Evolutionary conservation across 2,888 invertebrate species (phyloP).

Genomic region (Agonopterix arenella): DNA sequence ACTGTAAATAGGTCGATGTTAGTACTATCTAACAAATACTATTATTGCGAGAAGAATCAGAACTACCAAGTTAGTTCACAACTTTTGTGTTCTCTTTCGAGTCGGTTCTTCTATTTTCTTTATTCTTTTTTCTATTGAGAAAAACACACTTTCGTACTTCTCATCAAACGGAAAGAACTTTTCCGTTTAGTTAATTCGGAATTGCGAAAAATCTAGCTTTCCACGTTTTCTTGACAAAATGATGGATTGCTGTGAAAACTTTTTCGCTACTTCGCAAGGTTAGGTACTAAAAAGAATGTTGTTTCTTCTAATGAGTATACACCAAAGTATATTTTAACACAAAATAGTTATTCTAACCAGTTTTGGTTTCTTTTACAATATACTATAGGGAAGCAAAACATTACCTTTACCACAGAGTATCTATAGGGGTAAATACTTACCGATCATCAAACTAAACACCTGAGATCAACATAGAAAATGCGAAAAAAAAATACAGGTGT

Average conservation of each 20-base stretch:
- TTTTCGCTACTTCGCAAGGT: not conserved
- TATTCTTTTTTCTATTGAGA: not conserved
- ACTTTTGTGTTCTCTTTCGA: not conserved
- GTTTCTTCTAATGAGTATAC: not conserved
- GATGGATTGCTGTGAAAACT: not conserved
- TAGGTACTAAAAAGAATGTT: not conserved
- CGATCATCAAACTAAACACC: too few relatives aligned
- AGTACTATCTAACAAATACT: conserved; percentile 4
- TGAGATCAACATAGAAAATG: too few relatives aligned
- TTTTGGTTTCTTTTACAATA: too few relatives aligned
- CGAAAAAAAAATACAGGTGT: too few relatives aligned
- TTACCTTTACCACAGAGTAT: too few relatives aligned
- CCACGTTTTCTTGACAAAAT: not conserved
- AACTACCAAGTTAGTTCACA: not conserved
- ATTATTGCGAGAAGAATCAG: not conserved
- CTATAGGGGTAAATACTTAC: too few relatives aligned
- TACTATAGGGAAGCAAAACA: too few relatives aligned
- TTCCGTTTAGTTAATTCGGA: not conserved
- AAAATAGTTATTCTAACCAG: too few relatives aligned
- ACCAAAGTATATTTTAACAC: too few relatives aligned
- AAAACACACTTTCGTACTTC: not conserved
- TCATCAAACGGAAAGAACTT: not conserved
- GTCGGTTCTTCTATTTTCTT: not conserved
- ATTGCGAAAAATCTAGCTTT: not conserved
- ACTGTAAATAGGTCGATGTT: conserved; percentile 28